Evolutionary conservation across 2,888 invertebrate genomes (phyloP).

Genomic region (Hartigia nigra): DNA sequence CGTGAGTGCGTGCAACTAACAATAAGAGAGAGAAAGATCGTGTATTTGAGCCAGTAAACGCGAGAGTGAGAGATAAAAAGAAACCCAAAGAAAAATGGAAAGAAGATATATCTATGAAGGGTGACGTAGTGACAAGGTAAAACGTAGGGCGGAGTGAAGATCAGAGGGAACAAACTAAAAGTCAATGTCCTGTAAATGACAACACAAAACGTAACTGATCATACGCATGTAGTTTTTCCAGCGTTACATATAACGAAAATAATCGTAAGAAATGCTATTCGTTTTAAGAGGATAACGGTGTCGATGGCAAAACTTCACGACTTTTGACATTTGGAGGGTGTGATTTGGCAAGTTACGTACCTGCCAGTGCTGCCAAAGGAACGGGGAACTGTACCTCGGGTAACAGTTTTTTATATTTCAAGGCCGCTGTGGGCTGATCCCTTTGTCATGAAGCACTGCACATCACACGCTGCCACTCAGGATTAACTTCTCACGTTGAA

Average conservation of each 20-base stretch:
- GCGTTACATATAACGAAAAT: conserved; percentile 20
- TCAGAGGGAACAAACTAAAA: conserved; percentile 32
- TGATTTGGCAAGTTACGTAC: conserved; percentile 34
- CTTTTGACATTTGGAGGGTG: conserved; percentile 23
- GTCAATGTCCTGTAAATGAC: conserved; percentile 51
- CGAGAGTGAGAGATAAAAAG: conserved; percentile 22
- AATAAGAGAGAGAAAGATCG: conserved; percentile 24
- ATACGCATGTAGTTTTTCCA: conserved; percentile 16
- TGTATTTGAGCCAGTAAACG: conserved; percentile 7
- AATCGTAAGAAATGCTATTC: not conserved
- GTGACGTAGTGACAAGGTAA: conserved; percentile 16
- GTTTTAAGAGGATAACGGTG: not conserved
- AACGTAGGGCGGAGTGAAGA: conserved; percentile 18
- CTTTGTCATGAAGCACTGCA: conserved; percentile 54
- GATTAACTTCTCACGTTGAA: conserved; percentile 12
- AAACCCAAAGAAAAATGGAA: conserved; percentile 12
- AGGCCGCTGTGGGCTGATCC: conserved; percentile 47
- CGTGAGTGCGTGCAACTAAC: conserved; percentile 13
- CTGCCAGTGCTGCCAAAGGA: conserved; percentile 36
- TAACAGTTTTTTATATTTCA: conserved; percentile 38
- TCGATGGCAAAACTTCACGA: conserved; percentile 1
- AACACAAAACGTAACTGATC: conserved; percentile 33
- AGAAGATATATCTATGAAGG: not conserved
- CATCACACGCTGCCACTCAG: conserved; percentile 32
- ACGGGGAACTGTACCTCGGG: conserved; percentile 39